phyloP scores from a whole-genome alignment of 2,888 invertebrate species.

The Amphipoea lucens region DNA sequence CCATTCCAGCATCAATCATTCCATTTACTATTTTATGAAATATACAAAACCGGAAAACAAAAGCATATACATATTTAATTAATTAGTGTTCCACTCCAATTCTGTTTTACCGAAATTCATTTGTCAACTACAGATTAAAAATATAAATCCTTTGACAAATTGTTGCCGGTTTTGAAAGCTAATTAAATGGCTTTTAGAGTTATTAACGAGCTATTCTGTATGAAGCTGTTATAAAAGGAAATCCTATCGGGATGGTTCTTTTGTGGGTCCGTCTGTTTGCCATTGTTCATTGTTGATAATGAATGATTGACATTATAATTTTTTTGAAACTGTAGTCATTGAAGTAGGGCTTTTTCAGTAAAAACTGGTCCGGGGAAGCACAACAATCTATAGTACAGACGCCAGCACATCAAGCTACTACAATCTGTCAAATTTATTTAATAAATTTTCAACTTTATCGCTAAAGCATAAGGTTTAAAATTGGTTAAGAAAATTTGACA shows the following conservation, averaged over 20 bases:
- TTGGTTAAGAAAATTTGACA: too few species aligned
- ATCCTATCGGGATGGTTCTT: not conserved
- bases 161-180: not conserved
- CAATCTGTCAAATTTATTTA: too few species aligned
- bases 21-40: not conserved
- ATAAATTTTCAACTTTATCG: too few species aligned
- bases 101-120: not conserved
- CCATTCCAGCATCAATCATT: not conserved
- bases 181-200: slow-evolving; percentile 7
- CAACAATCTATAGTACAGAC: not conserved
- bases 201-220: not conserved
- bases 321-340: not conserved
- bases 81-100: not conserved
- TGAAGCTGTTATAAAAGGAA: not conserved
- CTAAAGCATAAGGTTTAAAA: too few species aligned
- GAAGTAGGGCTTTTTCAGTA: not conserved
- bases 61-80: not conserved
- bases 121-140: slow-evolving; percentile 18
- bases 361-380: not conserved
- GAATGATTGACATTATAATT: not conserved
- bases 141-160: slow-evolving; percentile 7
- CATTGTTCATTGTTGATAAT: not conserved
- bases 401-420: too few species aligned
- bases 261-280: not conserved
- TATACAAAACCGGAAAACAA: not conserved